Evolutionary conservation across 2,113 vertebrate species (phyloP).

Genomic region (Elaphurus davidianus): DNA sequence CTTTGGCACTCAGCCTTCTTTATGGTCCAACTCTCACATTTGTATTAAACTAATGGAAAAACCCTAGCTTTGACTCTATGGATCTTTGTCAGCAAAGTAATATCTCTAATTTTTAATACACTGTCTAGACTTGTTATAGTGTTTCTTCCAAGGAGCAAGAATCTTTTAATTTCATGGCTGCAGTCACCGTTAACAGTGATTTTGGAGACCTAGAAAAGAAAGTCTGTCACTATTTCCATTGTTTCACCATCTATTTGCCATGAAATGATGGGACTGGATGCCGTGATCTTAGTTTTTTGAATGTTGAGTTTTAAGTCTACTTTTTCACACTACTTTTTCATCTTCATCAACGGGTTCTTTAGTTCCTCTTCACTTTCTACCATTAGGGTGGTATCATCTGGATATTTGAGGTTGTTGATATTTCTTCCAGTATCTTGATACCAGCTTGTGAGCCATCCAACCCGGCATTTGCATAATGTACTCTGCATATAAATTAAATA

Average conservation of each 20-base stretch:
- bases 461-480: neutral
- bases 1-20: accelerated
- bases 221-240: neutral
- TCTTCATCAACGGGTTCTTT: neutral
- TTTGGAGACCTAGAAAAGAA: neutral
- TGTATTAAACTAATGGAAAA: neutral
- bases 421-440: neutral
- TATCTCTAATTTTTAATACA: neutral
- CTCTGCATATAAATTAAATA: neutral
- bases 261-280: neutral
- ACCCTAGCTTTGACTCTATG: neutral
- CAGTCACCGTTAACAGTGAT: neutral
- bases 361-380: neutral
- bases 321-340: neutral
- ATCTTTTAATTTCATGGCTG: neutral
- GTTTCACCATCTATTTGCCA: neutral
- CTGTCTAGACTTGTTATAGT: neutral
- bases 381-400: neutral
- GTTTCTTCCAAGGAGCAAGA: neutral
- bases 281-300: neutral
- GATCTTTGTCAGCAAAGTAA: neutral
- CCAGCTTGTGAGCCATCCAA: neutral
- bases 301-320: neutral
- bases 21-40: neutral
- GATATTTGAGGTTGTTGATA: neutral